A percentile compares a stretch with the other conserved stretches of the same genome.
These are phyloP conservation scores for Aphodius sticticus DNA, from an alignment of 2,888 invertebrate species.

Conservation along the genomic window DNA sequence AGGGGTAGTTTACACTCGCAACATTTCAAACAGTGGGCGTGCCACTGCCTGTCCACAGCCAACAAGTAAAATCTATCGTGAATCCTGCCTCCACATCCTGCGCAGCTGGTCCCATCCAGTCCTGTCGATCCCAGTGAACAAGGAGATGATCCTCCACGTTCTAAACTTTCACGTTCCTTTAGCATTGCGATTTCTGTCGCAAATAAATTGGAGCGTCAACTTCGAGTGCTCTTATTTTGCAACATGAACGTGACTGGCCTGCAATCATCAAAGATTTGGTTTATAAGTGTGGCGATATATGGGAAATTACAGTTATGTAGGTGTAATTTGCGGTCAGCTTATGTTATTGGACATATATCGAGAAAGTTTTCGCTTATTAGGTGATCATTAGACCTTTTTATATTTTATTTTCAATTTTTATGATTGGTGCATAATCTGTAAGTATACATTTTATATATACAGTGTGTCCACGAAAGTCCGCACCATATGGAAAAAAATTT, in stretches of 20 bases:
- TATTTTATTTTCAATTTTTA: too few species aligned
- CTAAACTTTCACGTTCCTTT: constrained; percentile 72
- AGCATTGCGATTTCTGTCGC: constrained; percentile 62
- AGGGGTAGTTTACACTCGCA: constrained; percentile 85
- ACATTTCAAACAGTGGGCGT: constrained; percentile 83
- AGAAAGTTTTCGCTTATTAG: background rate
- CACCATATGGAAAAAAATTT: too few species aligned
- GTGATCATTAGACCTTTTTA: background rate
- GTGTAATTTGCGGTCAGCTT: background rate
- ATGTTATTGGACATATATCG: background rate
- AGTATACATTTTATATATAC: too few species aligned
- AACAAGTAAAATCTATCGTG: constrained; percentile 76
- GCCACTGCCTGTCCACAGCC: constrained; percentile 91
- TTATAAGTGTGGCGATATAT: background rate
- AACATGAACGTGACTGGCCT: constrained; percentile 9
- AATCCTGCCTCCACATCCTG: constrained; percentile 70
- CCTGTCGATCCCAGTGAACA: constrained; percentile 58
- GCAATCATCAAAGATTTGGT: constrained; percentile 7
- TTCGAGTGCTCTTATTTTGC: background rate
- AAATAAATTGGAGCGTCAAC: background rate
- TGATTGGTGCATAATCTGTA: too few species aligned
- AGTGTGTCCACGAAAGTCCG: too few species aligned
- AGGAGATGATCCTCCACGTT: constrained; percentile 60
- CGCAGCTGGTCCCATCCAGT: constrained; percentile 60
- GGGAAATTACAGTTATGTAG: background rate